These are phyloP conservation scores for Numida meleagris DNA, from an alignment of 2,113 vertebrate genomes.

Conservation along the genomic window DNA sequence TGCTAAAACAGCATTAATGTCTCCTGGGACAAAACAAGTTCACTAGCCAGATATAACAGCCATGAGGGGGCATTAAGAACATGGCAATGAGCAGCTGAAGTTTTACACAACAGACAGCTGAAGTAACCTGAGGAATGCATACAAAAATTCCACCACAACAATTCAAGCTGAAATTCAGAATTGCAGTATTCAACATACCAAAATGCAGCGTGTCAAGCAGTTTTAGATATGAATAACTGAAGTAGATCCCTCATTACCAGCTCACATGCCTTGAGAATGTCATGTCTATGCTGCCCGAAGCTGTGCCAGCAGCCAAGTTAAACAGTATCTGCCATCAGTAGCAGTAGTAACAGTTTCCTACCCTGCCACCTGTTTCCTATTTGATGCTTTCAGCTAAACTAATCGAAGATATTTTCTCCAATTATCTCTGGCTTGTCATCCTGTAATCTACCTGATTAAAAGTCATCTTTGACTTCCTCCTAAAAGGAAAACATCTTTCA, in stretches of 20 bases:
- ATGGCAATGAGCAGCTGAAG: not conserved
- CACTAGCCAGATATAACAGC: not conserved
- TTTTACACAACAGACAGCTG: not conserved
- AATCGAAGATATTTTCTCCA: not conserved
- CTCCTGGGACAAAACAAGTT: not conserved
- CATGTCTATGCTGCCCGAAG: not conserved
- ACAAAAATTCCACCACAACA: not conserved
- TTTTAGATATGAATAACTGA: not conserved
- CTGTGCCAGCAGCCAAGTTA: not conserved
- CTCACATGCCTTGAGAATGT: not conserved
- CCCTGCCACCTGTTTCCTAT: not conserved
- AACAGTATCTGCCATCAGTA: not conserved
- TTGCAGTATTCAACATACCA: not conserved
- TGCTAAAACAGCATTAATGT: not conserved
- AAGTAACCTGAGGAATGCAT: fast-evolving
- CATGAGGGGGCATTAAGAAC: not conserved
- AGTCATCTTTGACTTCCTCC: not conserved
- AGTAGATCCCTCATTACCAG: not conserved
- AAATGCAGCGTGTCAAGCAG: not conserved
- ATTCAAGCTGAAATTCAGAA: not conserved
- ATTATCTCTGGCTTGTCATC: not conserved
- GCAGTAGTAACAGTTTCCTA: not conserved
- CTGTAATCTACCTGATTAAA: not conserved
- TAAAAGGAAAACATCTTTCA: not conserved
- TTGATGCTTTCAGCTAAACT: not conserved